Conservation (phyloP, 2,797 vertebrate species). For the Takifugu rubripes region DNA sequence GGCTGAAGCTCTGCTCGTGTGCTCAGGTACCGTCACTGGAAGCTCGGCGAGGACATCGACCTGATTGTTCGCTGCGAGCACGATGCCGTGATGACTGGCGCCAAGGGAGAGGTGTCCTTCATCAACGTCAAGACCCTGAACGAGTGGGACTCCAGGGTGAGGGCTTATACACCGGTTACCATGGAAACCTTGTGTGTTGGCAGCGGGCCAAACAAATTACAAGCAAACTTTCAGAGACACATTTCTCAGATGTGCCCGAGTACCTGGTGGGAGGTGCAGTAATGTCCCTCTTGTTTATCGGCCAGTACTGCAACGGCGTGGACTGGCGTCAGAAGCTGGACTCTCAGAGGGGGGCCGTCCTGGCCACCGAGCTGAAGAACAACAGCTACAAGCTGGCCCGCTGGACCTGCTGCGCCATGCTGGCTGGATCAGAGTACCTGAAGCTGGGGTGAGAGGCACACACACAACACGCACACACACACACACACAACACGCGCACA, state of each 20-base stretch:
- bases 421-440: conserved; percentile 95
- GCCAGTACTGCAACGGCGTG: conserved; percentile 92
- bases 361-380: conserved; percentile 98
- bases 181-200: neutral
- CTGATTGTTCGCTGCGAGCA: conserved; percentile 97
- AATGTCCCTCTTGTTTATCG: neutral
- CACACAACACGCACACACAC: conserved; percentile 1
- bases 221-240: too few species aligned
- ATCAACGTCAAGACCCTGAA: conserved; percentile 97
- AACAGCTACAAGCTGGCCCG: conserved; percentile 98
- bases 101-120: conserved; percentile 96
- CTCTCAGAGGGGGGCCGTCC: conserved; percentile 94
- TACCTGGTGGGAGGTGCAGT: too few species aligned
- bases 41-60: conserved; percentile 96
- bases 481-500: too few species aligned
- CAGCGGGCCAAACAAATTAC: too few species aligned
- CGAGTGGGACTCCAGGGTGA: conserved; percentile 98
- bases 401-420: conserved; percentile 95
- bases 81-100: conserved; percentile 95
- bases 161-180: conserved; percentile 20
- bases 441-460: conserved; percentile 77
- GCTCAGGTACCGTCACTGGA: conserved; percentile 93
- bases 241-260: too few species aligned
- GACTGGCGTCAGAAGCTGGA: conserved; percentile 99
- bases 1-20: neutral